These are phyloP conservation scores for Mustelus asterias DNA, from an alignment of 2,113 vertebrate genomes.

Conservation along the genomic window DNA sequence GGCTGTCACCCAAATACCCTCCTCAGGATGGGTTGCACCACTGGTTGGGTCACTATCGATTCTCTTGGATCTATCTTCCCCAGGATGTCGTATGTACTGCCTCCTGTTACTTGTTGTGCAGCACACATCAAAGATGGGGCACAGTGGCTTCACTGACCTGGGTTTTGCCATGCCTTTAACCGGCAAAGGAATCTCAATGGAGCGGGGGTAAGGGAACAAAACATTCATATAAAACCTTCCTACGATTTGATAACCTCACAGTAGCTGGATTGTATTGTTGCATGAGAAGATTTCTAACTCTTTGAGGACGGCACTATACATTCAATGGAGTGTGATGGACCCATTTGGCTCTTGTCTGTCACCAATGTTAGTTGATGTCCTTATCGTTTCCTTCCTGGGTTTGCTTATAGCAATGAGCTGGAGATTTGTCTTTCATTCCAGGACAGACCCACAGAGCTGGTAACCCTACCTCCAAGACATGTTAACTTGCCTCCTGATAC, in stretches of 20 bases:
- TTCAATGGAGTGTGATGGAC: background rate
- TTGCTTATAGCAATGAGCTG: background rate
- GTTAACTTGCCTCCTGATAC: background rate
- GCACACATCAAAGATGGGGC: background rate
- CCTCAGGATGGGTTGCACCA: background rate
- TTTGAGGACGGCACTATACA: background rate
- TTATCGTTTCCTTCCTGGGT: background rate
- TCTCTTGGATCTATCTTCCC: background rate
- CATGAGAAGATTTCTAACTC: background rate
- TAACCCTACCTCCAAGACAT: background rate
- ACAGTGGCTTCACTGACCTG: background rate
- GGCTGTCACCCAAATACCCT: no score
- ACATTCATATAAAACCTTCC: background rate
- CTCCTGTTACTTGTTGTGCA: background rate
- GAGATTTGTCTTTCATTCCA: background rate
- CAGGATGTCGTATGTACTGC: background rate
- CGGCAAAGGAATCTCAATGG: background rate
- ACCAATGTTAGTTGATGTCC: background rate
- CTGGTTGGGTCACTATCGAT: background rate
- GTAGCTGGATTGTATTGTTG: background rate
- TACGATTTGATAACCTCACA: background rate
- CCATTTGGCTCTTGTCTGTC: background rate
- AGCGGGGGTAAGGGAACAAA: background rate
- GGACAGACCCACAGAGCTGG: background rate
- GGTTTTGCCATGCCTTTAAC: background rate